These are phyloP conservation scores for Bradysia coprophila DNA, from an alignment of 1,140 invertebrate species.

Conservation along the genomic window DNA sequence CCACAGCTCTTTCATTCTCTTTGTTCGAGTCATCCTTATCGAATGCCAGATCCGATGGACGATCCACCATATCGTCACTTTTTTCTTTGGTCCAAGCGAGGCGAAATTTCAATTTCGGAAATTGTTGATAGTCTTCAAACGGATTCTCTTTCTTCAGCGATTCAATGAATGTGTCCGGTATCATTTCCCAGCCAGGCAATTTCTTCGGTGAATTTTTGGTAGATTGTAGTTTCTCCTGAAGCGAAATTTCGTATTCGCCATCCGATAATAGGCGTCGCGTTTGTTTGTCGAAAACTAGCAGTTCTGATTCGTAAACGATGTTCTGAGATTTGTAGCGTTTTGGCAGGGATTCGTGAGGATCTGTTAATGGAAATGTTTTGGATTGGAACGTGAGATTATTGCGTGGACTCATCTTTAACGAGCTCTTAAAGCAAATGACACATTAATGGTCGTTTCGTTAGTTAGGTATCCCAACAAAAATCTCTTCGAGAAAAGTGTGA, in stretches of 20 bases:
- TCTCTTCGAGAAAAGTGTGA: too few relatives aligned
- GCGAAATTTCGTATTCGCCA: conserved; percentile 74
- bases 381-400: too few relatives aligned
- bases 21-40: conserved; percentile 8
- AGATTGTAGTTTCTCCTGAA: conserved; percentile 48
- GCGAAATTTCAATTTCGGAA: conserved; percentile 66
- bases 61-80: conserved; percentile 46
- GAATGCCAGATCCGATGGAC: conserved; percentile 18
- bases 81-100: conserved; percentile 63
- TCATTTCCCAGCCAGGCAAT: conserved; percentile 62
- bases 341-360: conserved; percentile 17
- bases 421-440: too few relatives aligned
- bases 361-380: conserved; percentile 12
- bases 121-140: conserved; percentile 53
- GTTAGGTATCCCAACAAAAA: too few relatives aligned
- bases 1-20: conserved; percentile 6
- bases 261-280: conserved; percentile 68
- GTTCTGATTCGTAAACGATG: conserved; percentile 54
- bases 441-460: too few relatives aligned
- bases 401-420: too few relatives aligned
- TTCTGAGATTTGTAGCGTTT: too few relatives aligned
- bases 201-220: conserved; percentile 36
- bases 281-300: conserved; percentile 81
- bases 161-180: conserved; percentile 42
- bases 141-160: conserved; percentile 21